Evolutionary conservation across 2,113 vertebrate genomes (phyloP), one percentile per base, ranked within the genome.

Genomic region (Psittacus erithacus): DNA sequence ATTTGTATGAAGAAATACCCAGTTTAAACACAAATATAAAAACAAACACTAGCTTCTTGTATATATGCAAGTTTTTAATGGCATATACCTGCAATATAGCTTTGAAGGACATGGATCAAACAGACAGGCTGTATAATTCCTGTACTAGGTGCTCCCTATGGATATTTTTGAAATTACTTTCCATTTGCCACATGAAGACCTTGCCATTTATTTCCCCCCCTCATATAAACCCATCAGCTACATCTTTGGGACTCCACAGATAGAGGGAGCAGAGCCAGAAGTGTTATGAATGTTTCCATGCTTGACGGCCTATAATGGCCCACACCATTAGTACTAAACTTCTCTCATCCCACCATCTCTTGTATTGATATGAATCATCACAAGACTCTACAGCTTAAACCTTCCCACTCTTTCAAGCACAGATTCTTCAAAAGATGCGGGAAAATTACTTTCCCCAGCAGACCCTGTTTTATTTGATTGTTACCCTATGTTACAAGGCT

Each of bases 401-500:
- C 41, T 17, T 69, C 59, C n/a, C 22, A 25, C 60, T 65, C 20
- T 47, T 62, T 49, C 63, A 73, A 4, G 2, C 5, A 57, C 3
- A 1, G 27, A 62, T 39, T 63, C 63, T 62, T 69, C n/a, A 64
- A 91, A 93, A 43, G 29, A 88, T 1, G 4, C 25, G 41, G 19
- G 53, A 53, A 84, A 95, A 88, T 35, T 14, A 77, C 78, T 52
- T 47, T 70, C 57, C 60, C 53, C 53, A 74, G n/a, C 63, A 89
- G 52, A 69, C 43, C 49, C 81, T 15, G 8, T 53, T 95, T 88
- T 71, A 92, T 92, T 62, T 87, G 77, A 91, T 23, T 93, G 73
- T 75, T 93, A 92, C 44, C 84, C 38, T 46, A 25, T 27, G 67
- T 92, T 86, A 93, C 69, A 91, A 76, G 74, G 71, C 67, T 88